These are phyloP conservation scores for Lepidurus couesii DNA, from an alignment of 1,140 invertebrate species.

Conservation along the genomic window DNA sequence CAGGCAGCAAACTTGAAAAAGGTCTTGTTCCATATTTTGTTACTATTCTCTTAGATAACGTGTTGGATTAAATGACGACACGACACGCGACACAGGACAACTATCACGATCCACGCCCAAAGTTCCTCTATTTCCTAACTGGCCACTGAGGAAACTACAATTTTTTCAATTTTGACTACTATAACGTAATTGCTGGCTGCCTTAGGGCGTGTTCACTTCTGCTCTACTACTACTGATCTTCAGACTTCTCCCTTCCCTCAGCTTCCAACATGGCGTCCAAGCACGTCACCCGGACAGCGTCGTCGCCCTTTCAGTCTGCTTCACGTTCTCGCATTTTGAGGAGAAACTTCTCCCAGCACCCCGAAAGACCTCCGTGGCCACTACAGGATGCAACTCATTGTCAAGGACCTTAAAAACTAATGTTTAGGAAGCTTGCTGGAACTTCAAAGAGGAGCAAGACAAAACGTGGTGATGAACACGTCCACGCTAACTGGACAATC, in stretches of 20 bases:
- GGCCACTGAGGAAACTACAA: background rate
- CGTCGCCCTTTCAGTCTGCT: background rate
- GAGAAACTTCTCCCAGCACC: background rate
- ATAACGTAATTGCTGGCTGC: background rate
- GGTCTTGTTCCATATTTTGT: background rate
- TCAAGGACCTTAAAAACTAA: background rate
- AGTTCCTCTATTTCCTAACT: background rate
- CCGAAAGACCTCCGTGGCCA: background rate
- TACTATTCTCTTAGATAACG: background rate
- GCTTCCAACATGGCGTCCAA: background rate
- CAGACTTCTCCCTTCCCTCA: background rate
- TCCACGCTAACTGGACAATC: background rate
- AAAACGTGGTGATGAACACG: background rate
- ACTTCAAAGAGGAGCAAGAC: background rate
- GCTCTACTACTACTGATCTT: background rate
- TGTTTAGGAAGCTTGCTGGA: background rate
- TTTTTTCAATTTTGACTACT: background rate
- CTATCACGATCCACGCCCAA: conserved; percentile 11
- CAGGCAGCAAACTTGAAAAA: background rate
- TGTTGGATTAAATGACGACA: conserved; percentile 13
- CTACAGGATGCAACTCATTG: background rate
- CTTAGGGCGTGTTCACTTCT: conserved; percentile 12
- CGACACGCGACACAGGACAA: conserved; percentile 5
- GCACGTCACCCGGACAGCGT: background rate
- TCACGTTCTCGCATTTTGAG: background rate